Percentiles rank a stretch among this genome's conserved stretches.
Evolutionary conservation across 2,888 invertebrate species (phyloP).

Genomic region (Pyrocoelia pectoralis): DNA sequence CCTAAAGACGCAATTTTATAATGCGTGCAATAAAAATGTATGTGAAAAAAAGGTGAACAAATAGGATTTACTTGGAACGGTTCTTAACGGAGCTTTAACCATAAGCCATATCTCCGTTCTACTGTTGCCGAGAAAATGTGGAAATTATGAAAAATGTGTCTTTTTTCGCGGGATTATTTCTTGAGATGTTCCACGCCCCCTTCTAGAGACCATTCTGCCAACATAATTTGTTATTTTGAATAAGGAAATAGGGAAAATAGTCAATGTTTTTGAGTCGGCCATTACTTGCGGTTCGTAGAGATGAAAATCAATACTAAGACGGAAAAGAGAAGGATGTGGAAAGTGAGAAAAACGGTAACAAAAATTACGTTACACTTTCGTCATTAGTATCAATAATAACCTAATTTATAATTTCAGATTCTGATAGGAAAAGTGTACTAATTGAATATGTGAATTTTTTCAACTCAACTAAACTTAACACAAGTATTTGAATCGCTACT

Average conservation of each 20-base stretch:
- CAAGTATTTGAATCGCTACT: no score
- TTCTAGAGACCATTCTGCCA: slow-evolving; percentile 23
- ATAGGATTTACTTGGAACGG: slow-evolving; percentile 43
- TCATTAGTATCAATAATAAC: slow-evolving; percentile 39
- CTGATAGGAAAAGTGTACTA: no score
- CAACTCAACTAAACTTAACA: no score
- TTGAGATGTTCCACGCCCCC: slow-evolving; percentile 50
- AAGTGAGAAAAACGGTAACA: slow-evolving; percentile 48
- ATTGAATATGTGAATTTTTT: no score
- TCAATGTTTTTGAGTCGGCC: slow-evolving; percentile 49
- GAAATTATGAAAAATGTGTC: slow-evolving; percentile 54
- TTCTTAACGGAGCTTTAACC: slow-evolving; percentile 41
- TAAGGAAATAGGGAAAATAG: slow-evolving; percentile 25
- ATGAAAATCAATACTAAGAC: slow-evolving; percentile 52
- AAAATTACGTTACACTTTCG: slow-evolving; percentile 39
- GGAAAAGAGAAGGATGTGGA: slow-evolving; percentile 49
- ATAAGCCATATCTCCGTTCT: slow-evolving; percentile 43
- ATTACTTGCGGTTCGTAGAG: slow-evolving; percentile 53
- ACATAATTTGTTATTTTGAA: slow-evolving; percentile 24
- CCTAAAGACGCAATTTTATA: neutral
- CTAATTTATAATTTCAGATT: slow-evolving; percentile 10
- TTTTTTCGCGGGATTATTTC: slow-evolving; percentile 49
- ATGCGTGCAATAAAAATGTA: slow-evolving; percentile 18
- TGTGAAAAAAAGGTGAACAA: slow-evolving; percentile 39
- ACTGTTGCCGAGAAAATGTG: slow-evolving; percentile 43